These are phyloP conservation scores for Nycticorax nycticorax DNA, from an alignment of 2,113 vertebrate species.

Conservation along the genomic window DNA sequence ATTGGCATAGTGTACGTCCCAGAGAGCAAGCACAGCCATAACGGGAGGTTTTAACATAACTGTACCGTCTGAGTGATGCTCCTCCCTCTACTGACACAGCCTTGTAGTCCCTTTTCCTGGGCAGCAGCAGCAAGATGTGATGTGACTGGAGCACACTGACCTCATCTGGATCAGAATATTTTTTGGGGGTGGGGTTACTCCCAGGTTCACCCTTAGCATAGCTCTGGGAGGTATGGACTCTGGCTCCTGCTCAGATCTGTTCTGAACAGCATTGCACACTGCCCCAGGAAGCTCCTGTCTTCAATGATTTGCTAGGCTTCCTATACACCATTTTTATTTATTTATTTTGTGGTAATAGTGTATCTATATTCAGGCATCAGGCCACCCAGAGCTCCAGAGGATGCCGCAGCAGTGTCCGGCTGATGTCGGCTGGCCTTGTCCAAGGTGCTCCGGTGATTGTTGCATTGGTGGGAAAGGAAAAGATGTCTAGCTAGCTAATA, in stretches of 20 bases:
- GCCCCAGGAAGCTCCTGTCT: not conserved
- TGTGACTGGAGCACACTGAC: not conserved
- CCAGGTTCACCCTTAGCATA: not conserved
- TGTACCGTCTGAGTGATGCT: no score
- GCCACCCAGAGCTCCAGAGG: not conserved
- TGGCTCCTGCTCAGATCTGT: not conserved
- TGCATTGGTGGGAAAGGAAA: not conserved
- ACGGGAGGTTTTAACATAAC: not conserved
- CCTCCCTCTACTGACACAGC: no score
- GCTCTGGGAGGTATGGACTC: not conserved
- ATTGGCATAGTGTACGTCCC: not conserved
- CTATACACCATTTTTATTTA: not conserved
- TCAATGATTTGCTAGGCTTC: not conserved
- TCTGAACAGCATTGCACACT: not conserved
- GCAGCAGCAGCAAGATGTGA: not conserved
- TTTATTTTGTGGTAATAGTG: not conserved
- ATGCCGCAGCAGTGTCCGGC: not conserved
- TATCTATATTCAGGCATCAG: not conserved
- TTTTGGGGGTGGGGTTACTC: accelerated
- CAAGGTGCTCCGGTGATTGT: not conserved
- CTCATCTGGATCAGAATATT: accelerated
- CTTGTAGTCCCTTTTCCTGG: not conserved
- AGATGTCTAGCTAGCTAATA: conserved; percentile 1
- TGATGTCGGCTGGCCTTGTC: not conserved
- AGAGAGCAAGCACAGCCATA: not conserved